Conservation (phyloP, 2,888 invertebrate genomes). For the Pegoplata infirma region DNA sequence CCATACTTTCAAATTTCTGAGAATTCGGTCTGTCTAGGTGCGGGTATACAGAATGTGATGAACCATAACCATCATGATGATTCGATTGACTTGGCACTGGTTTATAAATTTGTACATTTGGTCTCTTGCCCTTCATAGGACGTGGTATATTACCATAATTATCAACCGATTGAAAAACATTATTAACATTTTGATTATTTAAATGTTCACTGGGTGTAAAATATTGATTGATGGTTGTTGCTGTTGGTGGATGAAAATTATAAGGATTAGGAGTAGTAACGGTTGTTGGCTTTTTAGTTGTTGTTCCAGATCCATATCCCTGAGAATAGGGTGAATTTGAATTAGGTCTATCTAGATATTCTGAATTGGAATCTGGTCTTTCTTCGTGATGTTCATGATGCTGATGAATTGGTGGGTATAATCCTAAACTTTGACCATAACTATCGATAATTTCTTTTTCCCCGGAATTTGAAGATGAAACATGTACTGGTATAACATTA, state of each 20-base stretch:
- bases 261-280: slow-evolving; percentile 57
- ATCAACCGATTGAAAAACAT: slow-evolving; percentile 70
- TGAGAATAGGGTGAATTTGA: slow-evolving; percentile 17
- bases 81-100: slow-evolving; percentile 13
- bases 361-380: slow-evolving; percentile 19
- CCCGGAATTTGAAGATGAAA: slow-evolving; percentile 69
- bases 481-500: slow-evolving; percentile 74
- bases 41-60: slow-evolving; percentile 65
- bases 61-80: slow-evolving; percentile 16
- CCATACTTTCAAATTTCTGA: slow-evolving; percentile 73
- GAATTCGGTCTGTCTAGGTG: slow-evolving; percentile 72
- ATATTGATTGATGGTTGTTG: slow-evolving; percentile 69
- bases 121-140: slow-evolving; percentile 62
- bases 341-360: slow-evolving; percentile 47
- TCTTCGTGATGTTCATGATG: slow-evolving; percentile 36
- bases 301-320: slow-evolving; percentile 42
- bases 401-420: slow-evolving; percentile 67
- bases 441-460: slow-evolving; percentile 73
- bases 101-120: slow-evolving; percentile 24
- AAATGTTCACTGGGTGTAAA: slow-evolving; percentile 76
- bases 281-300: slow-evolving; percentile 67
- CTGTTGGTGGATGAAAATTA: slow-evolving; percentile 68
- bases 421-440: slow-evolving; percentile 73
- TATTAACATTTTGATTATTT: slow-evolving; percentile 73
- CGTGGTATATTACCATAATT: slow-evolving; percentile 64